Base-by-base conservation (phyloP, 37 sponge, comb jelly and placozoan genomes). In the Chondrilla cf. caribensis region DNA sequence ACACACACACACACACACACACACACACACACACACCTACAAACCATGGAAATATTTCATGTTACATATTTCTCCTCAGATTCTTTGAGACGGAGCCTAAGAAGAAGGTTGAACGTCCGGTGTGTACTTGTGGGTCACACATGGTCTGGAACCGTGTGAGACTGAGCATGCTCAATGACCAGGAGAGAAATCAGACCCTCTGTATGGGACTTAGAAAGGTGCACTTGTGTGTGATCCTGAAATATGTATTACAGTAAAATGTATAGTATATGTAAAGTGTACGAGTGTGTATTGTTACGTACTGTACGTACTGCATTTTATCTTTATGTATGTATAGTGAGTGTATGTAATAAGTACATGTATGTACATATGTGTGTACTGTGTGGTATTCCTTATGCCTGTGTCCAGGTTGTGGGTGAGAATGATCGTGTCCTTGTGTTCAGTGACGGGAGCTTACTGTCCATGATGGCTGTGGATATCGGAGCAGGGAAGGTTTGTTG, bases 51-150 rank as follows among this genome's bases (percentile, higher is more conserved):
- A n/a, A n/a, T n/a, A n/a, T n/a, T n/a, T n/a, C n/a, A n/a, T n/a
- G n/a, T n/a, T n/a, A n/a, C n/a, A n/a, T n/a, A n/a, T n/a, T n/a
- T n/a, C n/a, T n/a, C n/a, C n/a, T n/a, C n/a, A n/a, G n/a, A n/a
- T n/a, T n/a, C n/a, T n/a, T n/a, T n/a, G n/a, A n/a, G n/a, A n/a
- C n/a, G n/a, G n/a, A n/a, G 51, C 11, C 51, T 14, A 47, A 11
- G 51, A 11, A 47, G 51, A 15, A 7, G 64, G 64, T 62, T 5
- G 64, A 28, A 42, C 22, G 22, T 73, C 93, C 93, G 26, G 43
- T 92, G 58, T 92, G 93, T 35, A 83, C 83, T 19, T 92, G 93
- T 83, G 86, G 93, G 3, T 55, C 87, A 0, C 93, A 92, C 77
- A 83, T 86, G 26, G 83, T 87, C 7, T 92, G 89, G 60, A 88